Evolutionary conservation across 1,140 invertebrate species (phyloP), one percentile per base, ranked within the genome.

Genomic region (Heliconius himera): DNA sequence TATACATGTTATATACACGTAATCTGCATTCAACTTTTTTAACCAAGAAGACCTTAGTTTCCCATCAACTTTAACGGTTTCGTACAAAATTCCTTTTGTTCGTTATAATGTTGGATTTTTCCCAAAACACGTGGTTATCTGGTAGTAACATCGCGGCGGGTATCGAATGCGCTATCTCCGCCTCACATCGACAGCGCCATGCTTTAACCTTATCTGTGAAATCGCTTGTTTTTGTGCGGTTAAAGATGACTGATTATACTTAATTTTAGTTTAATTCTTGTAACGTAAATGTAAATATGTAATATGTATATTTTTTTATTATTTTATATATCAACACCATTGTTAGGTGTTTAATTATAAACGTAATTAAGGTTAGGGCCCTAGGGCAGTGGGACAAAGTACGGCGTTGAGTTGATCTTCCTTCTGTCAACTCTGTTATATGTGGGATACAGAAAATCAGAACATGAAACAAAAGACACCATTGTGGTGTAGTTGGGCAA

Each of bases 71-170:
- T 74, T 74, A 78, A 79, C 60, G 60, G 56, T 74, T 70, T 38
- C 38, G 76, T 36, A 66, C 60, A 60, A 66, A 76, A 77, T 78
- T 83, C 85, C 87, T 85, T 87, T 89, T 89, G 88, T 88, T 84
- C 86, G 73, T 41, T 73, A 82, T 81, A 78, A 80, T 81, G 81
- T 81, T 82, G 79, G 77, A 86, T 85, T 86, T 86, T 85, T 85
- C 83, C 85, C 81, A 87, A 90, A 90, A 90, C 85, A 88, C 81
- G 78, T 81, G 78, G 78, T 87, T 90, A 91, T 90, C 88, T 82
- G 56, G 76, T 81, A 85, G 85, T 81, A 87, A 87, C 81, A 91
- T 91, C 90, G 84, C 81, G 81, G 78, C 82, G 88, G 87, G 90
- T 88, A 90, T 90, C 90, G 86, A 90, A 90, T 80, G 80, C 79